phyloP scores from a whole-genome alignment of 2,888 invertebrate genomes.

The Scelioninae gen. 1 region DNA sequence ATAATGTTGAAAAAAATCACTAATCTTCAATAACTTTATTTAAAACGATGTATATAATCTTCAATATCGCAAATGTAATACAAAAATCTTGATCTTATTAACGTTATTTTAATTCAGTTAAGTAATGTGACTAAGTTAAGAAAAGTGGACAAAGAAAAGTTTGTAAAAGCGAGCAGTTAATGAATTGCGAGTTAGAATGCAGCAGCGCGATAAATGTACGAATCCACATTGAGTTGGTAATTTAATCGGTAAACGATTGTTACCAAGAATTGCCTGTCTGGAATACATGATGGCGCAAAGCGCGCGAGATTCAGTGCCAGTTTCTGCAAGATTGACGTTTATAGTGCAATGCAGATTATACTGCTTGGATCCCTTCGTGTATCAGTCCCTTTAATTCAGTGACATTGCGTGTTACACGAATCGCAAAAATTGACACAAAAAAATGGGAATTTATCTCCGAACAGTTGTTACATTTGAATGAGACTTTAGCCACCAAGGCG shows the following conservation, averaged over 20 bases:
- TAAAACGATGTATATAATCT: neutral
- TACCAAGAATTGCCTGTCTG: slow-evolving; percentile 35
- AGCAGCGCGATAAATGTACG: slow-evolving; percentile 34
- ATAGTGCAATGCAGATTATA: slow-evolving; percentile 33
- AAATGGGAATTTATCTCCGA: slow-evolving; percentile 16
- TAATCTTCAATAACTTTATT: neutral
- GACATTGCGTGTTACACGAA: slow-evolving; percentile 11
- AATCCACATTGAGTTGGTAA: slow-evolving; percentile 37
- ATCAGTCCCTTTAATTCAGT: slow-evolving; percentile 19
- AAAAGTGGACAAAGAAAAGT: slow-evolving; percentile 24
- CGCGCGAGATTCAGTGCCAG: slow-evolving; percentile 37
- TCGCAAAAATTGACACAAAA: slow-evolving; percentile 7
- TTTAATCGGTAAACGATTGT: slow-evolving; percentile 57
- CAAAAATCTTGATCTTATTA: neutral
- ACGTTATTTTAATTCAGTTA: slow-evolving; percentile 25
- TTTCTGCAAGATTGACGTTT: slow-evolving; percentile 42
- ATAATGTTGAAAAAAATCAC: no score
- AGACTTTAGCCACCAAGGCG: slow-evolving; percentile 16
- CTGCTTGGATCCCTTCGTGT: slow-evolving; percentile 25
- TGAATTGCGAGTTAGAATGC: slow-evolving; percentile 23
- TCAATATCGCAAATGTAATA: neutral
- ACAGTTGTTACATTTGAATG: slow-evolving; percentile 8
- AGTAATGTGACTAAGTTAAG: slow-evolving; percentile 1
- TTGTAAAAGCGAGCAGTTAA: slow-evolving; percentile 22
- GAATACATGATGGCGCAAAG: slow-evolving; percentile 43